These are phyloP conservation scores for Eupeodes luniger DNA, from an alignment of 2,888 invertebrate species.

Conservation along the genomic window DNA sequence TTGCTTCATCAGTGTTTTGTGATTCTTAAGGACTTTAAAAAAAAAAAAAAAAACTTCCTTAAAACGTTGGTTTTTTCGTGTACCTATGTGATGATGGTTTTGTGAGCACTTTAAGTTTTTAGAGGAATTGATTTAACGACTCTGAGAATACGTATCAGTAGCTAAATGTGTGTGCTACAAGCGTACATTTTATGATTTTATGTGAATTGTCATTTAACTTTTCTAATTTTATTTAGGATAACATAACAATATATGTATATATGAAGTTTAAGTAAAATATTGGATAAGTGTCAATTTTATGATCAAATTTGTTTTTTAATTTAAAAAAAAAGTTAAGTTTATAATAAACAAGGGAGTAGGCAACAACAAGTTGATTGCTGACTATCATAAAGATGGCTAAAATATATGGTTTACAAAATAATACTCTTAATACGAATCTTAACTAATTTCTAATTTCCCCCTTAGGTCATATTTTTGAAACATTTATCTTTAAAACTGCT, in stretches of 20 bases:
- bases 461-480: too few species aligned
- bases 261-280: background rate
- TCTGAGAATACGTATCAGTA: slow-evolving; percentile 22
- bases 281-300: background rate
- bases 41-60: slow-evolving; percentile 21
- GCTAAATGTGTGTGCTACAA: slow-evolving; percentile 8
- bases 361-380: too few species aligned
- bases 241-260: too few species aligned
- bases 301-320: too few species aligned
- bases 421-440: too few species aligned
- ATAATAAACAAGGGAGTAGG: too few species aligned
- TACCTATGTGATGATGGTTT: background rate
- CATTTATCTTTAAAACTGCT: too few species aligned
- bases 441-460: too few species aligned
- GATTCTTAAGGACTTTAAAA: slow-evolving; percentile 18
- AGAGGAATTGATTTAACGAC: slow-evolving; percentile 60
- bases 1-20: slow-evolving; percentile 54
- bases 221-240: slow-evolving; percentile 42
- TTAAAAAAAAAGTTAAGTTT: too few species aligned
- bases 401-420: too few species aligned
- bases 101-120: slow-evolving; percentile 4
- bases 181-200: slow-evolving; percentile 30
- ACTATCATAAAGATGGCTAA: too few species aligned
- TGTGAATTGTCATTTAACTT: slow-evolving; percentile 37
- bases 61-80: background rate